These are phyloP conservation scores for Corythornis leucogaster DNA, from an alignment of 2,797 vertebrate genomes.

Conservation along the genomic window DNA sequence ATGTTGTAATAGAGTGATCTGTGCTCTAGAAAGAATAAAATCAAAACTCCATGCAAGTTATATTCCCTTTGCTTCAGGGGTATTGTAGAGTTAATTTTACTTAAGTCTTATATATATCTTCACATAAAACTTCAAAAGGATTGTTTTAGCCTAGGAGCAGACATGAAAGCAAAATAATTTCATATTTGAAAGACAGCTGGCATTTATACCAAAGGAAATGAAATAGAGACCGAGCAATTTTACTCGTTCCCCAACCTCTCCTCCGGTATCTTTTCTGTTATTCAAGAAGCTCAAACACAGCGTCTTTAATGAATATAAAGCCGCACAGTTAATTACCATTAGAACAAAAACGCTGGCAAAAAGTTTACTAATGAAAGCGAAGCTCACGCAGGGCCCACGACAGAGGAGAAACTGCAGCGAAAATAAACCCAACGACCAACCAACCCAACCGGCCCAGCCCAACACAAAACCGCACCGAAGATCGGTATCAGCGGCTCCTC, in stretches of 20 bases:
- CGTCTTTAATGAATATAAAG: slow-evolving; percentile 12
- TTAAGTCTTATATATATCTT: slow-evolving; percentile 58
- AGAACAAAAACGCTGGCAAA: slow-evolving; percentile 26
- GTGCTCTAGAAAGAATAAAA: slow-evolving; percentile 79
- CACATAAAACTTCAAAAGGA: slow-evolving; percentile 70
- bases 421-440: too few species aligned
- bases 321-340: neutral
- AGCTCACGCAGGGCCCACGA: neutral
- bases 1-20: slow-evolving; percentile 80
- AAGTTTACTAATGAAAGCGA: slow-evolving; percentile 46
- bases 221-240: slow-evolving; percentile 65
- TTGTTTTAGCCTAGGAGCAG: slow-evolving; percentile 53
- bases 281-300: neutral
- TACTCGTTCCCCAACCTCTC: slow-evolving; percentile 24
- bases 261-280: neutral
- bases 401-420: neutral
- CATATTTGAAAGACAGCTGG: slow-evolving; percentile 65
- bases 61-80: slow-evolving; percentile 57
- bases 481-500: too few species aligned
- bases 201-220: slow-evolving; percentile 68
- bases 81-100: slow-evolving; percentile 67
- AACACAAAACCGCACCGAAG: too few species aligned
- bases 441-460: too few species aligned
- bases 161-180: slow-evolving; percentile 73
- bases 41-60: slow-evolving; percentile 76